A percentile compares a stretch with the other conserved stretches of the same genome.
Evolutionary conservation across 2,888 invertebrate genomes (phyloP).

Genomic region (Synergus itoensis): DNA sequence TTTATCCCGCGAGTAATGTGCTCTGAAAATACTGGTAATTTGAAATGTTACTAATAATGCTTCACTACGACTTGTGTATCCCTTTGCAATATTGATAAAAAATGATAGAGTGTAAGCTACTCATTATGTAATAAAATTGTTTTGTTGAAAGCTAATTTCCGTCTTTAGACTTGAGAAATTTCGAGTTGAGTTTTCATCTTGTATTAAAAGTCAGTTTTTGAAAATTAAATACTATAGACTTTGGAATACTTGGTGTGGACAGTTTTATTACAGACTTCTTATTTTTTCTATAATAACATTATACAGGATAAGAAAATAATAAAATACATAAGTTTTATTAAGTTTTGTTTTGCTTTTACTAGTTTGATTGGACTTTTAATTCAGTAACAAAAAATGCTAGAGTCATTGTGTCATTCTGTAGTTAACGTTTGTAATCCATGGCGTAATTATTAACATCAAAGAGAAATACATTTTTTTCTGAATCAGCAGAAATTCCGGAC

Average conservation of each 20-base stretch:
- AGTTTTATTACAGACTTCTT: neutral
- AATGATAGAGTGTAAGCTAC: constrained; percentile 12
- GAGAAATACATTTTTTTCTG: neutral
- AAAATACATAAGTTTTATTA: too few species aligned
- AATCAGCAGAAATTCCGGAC: neutral
- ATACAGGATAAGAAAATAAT: too few species aligned
- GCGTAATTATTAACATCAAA: neutral
- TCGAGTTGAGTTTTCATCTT: neutral
- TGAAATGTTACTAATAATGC: constrained; percentile 36
- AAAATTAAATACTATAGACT: neutral
- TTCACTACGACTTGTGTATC: constrained; percentile 37
- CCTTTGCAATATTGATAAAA: constrained; percentile 32
- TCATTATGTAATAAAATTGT: constrained; percentile 45
- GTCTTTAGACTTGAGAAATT: neutral
- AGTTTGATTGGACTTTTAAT: neutral
- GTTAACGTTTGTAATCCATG: neutral
- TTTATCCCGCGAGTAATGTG: constrained; percentile 17
- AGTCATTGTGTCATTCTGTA: neutral
- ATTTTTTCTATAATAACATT: neutral
- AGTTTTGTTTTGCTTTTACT: neutral
- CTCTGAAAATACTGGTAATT: constrained; percentile 24
- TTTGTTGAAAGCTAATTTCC: constrained; percentile 30
- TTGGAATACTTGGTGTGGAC: neutral
- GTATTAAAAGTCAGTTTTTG: neutral
- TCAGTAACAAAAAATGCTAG: neutral